phyloP scores from a whole-genome alignment of 2,888 invertebrate genomes.

The Acanthosepion esculentum region DNA sequence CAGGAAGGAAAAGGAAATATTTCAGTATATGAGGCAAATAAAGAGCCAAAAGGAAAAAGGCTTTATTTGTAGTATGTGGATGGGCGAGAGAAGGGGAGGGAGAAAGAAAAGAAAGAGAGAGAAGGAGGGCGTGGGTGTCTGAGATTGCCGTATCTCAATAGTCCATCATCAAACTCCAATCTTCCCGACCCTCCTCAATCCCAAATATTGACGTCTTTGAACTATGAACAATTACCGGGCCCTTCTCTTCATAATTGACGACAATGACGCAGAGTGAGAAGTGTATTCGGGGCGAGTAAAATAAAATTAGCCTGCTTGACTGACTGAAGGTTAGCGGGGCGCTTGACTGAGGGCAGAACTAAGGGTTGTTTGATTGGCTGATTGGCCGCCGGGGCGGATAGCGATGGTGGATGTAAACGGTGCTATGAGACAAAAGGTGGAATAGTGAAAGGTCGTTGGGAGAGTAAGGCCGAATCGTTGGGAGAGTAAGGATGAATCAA shows the following conservation, averaged over 20 bases:
- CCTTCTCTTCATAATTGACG: neutral
- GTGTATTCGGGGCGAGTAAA: neutral
- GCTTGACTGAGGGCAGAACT: constrained; percentile 33
- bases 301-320: constrained; percentile 21
- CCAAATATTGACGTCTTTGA: constrained; percentile 5
- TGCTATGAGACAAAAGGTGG: too few species aligned
- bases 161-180: neutral
- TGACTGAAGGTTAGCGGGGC: constrained; percentile 20
- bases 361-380: neutral
- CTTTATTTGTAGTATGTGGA: too few species aligned
- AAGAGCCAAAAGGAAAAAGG: too few species aligned
- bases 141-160: neutral
- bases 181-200: neutral
- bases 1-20: too few species aligned
- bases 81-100: too few species aligned
- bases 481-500: too few species aligned
- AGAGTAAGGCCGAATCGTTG: too few species aligned
- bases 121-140: neutral
- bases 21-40: too few species aligned
- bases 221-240: neutral
- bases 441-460: too few species aligned
- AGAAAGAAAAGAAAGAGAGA: neutral
- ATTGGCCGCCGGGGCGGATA: neutral
- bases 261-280: neutral
- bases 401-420: neutral